Base-by-base conservation (phyloP, 2,888 invertebrate genomes). In the Hypselothyrea guttata region DNA sequence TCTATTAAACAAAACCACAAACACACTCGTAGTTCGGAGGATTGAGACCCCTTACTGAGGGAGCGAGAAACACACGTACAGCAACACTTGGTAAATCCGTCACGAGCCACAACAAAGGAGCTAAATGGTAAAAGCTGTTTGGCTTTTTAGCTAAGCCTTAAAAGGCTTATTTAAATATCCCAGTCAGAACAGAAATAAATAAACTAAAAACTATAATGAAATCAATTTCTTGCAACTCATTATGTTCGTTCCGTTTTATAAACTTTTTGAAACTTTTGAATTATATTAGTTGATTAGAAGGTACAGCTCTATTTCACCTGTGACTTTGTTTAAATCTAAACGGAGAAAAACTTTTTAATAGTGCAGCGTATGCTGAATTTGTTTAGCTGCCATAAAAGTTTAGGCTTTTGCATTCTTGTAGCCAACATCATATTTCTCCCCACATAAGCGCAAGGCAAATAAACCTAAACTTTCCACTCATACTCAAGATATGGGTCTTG, bases 391-490 rank as follows among this genome's bases (percentile, higher is more conserved):
- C 70, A 71, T 68, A 83, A 62, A 67, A 82, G 57, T 57, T 45
- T 37, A n/a, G 33, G 28, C 15, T 71, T 55, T 55, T 49, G 42
- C 37, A 38, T 49, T 16, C 58, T 51, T 37, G 41, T 40, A 67
- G 33, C 58, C 22, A 22, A 45, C 38, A 35, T 38, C 38, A 7
- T 34, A 13, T 16, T 51, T 45, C 45, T 18, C 27, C 18, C 30
- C 79, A 79, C 71, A 76, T 69, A 81, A 84, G 84, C 84, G 78
- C 75, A 71, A 59, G 45, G 58, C 71, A 83, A 83, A 76, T 81
- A 83, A 81, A 83, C 71, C 76, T 69, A 69, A 59, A 55, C 55
- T 60, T 60, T 34, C 54, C 55, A 47, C 58, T 47, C 51, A 47
- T 13, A 31, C 22, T 34, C 15, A 54, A 38, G 38, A 18, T 38